Evolutionary conservation across 2,888 invertebrate genomes (phyloP).

Genomic region (Myathropa florea): DNA sequence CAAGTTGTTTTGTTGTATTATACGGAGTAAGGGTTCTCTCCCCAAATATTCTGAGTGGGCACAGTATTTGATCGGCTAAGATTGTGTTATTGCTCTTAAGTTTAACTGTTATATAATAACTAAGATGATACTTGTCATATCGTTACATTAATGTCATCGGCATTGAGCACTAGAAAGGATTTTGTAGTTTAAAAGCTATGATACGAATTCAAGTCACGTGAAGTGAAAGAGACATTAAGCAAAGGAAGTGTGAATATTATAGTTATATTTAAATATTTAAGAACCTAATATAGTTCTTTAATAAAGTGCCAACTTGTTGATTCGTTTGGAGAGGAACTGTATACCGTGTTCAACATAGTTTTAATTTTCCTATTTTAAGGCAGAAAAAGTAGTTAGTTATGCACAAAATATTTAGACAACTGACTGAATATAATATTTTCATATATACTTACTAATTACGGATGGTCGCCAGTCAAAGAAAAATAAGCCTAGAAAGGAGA

Average conservation of each 20-base stretch:
- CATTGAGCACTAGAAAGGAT: too few species aligned
- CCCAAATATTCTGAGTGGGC: background rate
- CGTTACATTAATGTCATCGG: too few species aligned
- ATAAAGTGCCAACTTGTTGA: too few species aligned
- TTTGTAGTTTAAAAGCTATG: too few species aligned
- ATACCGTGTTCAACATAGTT: too few species aligned
- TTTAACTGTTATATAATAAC: background rate
- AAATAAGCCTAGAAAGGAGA: background rate
- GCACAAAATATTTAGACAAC: background rate
- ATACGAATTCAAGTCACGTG: too few species aligned
- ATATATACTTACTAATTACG: background rate
- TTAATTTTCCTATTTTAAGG: too few species aligned
- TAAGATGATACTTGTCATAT: background rate
- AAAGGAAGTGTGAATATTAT: background rate
- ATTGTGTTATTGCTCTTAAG: background rate
- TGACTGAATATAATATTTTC: background rate
- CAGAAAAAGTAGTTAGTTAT: background rate
- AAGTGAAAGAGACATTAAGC: background rate
- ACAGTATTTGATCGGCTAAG: background rate
- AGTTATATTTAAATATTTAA: too few species aligned
- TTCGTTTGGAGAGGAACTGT: too few species aligned
- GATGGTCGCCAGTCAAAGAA: background rate
- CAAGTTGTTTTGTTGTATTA: background rate
- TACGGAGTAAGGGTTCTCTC: background rate
- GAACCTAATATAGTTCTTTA: too few species aligned